Conservation (phyloP, 2,888 invertebrate genomes). For the Notocelia uddmanniana region DNA sequence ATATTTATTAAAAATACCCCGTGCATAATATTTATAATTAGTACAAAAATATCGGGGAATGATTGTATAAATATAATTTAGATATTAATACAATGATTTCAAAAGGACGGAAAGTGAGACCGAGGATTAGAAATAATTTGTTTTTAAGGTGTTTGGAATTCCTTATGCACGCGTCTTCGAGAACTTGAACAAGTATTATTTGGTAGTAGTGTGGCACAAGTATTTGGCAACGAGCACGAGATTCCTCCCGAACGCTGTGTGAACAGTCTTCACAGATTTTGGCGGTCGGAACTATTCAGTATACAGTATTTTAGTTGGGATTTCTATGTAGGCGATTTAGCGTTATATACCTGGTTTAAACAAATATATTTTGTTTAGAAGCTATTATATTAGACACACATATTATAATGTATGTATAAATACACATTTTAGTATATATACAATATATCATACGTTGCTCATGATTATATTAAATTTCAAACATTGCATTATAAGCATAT, state of each 20-base stretch:
- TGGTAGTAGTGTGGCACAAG: slow-evolving; percentile 1
- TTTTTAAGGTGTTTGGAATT: background rate
- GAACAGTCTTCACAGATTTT: background rate
- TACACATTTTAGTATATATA: background rate
- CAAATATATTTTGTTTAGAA: background rate
- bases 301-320: background rate
- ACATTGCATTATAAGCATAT: background rate
- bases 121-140: background rate
- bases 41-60: slow-evolving; percentile 12
- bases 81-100: slow-evolving; percentile 1
- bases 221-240: slow-evolving; percentile 16
- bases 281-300: background rate
- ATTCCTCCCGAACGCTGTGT: background rate
- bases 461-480: background rate
- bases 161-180: slow-evolving; percentile 14
- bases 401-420: background rate
- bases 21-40: slow-evolving; percentile 25
- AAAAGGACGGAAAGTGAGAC: slow-evolving; percentile 26
- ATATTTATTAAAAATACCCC: slow-evolving; percentile 4
- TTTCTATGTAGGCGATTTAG: background rate
- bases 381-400: background rate
- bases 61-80: slow-evolving; percentile 13
- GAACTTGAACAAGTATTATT: background rate
- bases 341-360: too few relatives aligned
- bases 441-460: background rate